Evolutionary conservation across 2,888 invertebrate species (phyloP), one percentile per base, ranked within the genome.

Genomic region (Lasioglossum morio): DNA sequence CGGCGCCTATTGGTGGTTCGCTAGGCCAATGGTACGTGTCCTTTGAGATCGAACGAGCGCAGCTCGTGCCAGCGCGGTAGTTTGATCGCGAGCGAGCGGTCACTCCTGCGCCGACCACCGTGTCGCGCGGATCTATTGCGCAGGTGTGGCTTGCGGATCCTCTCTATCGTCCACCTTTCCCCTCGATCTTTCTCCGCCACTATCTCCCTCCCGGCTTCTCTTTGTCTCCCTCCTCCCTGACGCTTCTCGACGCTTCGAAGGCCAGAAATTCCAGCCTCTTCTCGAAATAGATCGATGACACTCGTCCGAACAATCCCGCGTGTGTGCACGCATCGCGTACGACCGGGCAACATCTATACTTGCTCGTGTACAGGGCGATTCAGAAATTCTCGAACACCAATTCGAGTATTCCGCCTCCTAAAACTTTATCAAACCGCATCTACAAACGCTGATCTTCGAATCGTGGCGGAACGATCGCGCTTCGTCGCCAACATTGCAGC

Each of bases 281-380:
- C 94, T 92, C 89, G 88, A 95, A 95, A 95, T 95, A 95, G 95
- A 95, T 95, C 94, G 94, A 95, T 95, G 94, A 95, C 95, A 95
- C 95, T 94, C 93, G 92, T 84, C 91, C 93, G 93, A 93, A 92
- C 92, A 90, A 92, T 92, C 93, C 92, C 91, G 90, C 88, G 92
- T 88, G 85, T 87, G 89, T 89, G 88, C 88, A 88, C 79, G 85
- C 85, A 78, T 69, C 69, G 77, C 79, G 66, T 23, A 40, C 70
- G 40, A 70, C 40, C 70, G 70, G 37, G 70, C 23, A 23, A 40
- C 46, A 78, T 73, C 70, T 77, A 72, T 77, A 79, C 63, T 72
- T 77, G 74, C 69, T 23, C 70, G 23, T 75, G 34, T 79, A 75
- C 76, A 76, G 63, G 76, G 8, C n/a, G 76, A 46, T 43, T 57